phyloP scores from a whole-genome alignment of 2,888 invertebrate species.

The Candidula unifasciata region DNA sequence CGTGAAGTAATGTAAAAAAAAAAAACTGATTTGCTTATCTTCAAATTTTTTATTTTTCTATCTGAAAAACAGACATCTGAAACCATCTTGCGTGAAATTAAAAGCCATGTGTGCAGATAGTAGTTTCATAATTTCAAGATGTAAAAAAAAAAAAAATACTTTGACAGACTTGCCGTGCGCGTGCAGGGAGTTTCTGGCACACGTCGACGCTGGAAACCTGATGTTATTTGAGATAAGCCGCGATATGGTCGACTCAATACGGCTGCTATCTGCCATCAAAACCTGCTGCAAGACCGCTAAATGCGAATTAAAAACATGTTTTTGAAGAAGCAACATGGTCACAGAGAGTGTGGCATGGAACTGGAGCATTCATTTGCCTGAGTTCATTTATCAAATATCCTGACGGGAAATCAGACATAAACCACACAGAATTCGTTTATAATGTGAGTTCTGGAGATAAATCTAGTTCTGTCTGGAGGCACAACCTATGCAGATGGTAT shows the following conservation, averaged over 20 bases:
- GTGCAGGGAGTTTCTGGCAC: not conserved
- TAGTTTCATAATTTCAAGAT: not conserved
- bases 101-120: slow-evolving; percentile 22
- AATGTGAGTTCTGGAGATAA: too few relatives aligned
- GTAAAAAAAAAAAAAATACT: too few relatives aligned
- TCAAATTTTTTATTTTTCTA: not conserved
- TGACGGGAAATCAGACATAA: too few relatives aligned
- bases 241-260: not conserved
- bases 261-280: not conserved
- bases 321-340: too few relatives aligned
- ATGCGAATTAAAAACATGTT: too few relatives aligned
- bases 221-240: not conserved
- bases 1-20: too few relatives aligned
- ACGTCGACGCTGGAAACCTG: not conserved
- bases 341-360: too few relatives aligned
- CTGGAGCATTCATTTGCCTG: too few relatives aligned
- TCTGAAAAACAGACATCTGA: slow-evolving; percentile 1
- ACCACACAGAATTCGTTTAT: too few relatives aligned
- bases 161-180: slow-evolving; percentile 6
- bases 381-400: too few relatives aligned
- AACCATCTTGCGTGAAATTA: slow-evolving; percentile 11
- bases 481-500: too few relatives aligned
- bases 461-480: too few relatives aligned
- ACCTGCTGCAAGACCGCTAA: not conserved
- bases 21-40: not conserved